These are phyloP conservation scores for Pelodytes ibericus DNA, from an alignment of 2,797 vertebrate genomes.

Conservation along the genomic window DNA sequence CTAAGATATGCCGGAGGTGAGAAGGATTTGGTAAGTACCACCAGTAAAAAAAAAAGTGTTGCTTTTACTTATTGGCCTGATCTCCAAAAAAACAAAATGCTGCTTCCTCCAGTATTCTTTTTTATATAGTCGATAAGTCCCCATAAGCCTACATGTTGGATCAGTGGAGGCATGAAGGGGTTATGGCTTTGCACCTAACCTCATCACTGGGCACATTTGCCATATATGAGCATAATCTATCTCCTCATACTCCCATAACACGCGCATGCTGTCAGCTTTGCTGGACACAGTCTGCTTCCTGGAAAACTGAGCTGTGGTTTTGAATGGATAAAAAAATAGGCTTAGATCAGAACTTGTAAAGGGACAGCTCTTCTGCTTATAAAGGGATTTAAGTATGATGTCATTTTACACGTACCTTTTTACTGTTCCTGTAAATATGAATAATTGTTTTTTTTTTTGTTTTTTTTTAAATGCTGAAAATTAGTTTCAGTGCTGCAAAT, in stretches of 20 bases:
- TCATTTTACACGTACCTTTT: not conserved
- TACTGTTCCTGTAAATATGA: slow-evolving; percentile 10
- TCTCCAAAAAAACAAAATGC: too few species aligned
- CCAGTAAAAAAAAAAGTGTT: too few species aligned
- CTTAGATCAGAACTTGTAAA: slow-evolving; percentile 11
- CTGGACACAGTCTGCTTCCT: not conserved
- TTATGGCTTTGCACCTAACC: too few species aligned
- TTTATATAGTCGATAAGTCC: too few species aligned
- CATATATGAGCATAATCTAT: too few species aligned
- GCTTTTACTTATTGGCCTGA: too few species aligned
- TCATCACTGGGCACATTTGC: too few species aligned
- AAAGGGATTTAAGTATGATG: not conserved
- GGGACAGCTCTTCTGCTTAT: slow-evolving; percentile 3
- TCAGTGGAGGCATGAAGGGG: too few species aligned
- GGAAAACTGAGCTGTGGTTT: not conserved
- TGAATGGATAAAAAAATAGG: not conserved
- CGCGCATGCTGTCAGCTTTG: not conserved
- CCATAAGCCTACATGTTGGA: too few species aligned
- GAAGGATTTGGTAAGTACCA: too few species aligned
- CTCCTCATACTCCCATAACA: not conserved
- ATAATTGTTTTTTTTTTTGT: slow-evolving; percentile 3
- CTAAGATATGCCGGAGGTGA: too few species aligned
- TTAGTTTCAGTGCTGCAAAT: not conserved
- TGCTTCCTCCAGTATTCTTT: too few species aligned
- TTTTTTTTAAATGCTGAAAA: not conserved